phyloP scores from a whole-genome alignment of 30 jellyfish, hydroid and myxozoan species.

The Rhopilema esculentum region DNA sequence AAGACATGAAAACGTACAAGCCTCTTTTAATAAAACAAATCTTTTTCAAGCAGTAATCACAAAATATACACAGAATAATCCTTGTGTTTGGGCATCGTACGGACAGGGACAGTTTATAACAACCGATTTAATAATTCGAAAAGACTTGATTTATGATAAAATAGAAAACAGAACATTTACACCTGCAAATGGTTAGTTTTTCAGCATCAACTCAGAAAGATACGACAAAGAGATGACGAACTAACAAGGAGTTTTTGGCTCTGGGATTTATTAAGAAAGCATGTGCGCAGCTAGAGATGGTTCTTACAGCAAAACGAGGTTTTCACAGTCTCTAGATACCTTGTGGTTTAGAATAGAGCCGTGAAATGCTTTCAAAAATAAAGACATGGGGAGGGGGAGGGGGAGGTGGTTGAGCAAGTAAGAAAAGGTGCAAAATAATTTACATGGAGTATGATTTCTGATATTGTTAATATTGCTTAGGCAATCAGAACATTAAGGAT shows the following conservation, averaged over 20 bases:
- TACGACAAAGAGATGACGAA: neutral
- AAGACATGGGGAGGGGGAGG: too few relatives aligned
- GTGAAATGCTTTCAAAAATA: too few relatives aligned
- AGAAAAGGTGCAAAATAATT: too few relatives aligned
- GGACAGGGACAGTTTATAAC: constrained; percentile 61
- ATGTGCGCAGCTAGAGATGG: too few relatives aligned
- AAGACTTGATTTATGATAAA: constrained; percentile 38
- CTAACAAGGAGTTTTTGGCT: neutral
- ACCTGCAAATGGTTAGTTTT: constrained; percentile 27
- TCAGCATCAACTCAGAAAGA: neutral
- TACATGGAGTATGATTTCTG: too few relatives aligned
- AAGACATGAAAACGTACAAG: constrained; percentile 31
- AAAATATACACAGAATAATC: constrained; percentile 56
- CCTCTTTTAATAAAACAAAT: constrained; percentile 67
- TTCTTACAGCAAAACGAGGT: too few relatives aligned
- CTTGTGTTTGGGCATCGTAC: constrained; percentile 44
- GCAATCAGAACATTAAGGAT: too few relatives aligned
- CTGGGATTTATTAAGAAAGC: neutral
- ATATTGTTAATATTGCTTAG: too few relatives aligned
- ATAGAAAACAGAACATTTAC: constrained; percentile 54
- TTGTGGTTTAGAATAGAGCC: too few relatives aligned
- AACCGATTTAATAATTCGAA: constrained; percentile 39
- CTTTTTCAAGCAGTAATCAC: constrained; percentile 70
- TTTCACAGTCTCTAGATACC: too few relatives aligned
- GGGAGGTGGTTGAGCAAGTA: too few relatives aligned